Evolutionary conservation across 2,113 vertebrate genomes (phyloP).

Genomic region (Chamaea fasciata): DNA sequence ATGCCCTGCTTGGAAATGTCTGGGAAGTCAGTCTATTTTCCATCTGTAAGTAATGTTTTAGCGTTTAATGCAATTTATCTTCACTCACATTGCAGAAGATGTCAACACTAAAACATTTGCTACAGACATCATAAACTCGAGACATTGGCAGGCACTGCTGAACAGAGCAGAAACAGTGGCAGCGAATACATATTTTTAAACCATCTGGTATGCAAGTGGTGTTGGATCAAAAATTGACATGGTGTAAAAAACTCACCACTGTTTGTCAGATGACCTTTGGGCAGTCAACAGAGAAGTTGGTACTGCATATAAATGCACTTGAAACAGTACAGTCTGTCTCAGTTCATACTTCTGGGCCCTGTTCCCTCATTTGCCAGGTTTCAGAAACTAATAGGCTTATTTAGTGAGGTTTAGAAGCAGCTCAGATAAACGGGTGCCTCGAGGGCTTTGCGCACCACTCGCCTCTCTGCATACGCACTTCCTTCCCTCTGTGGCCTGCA

Average conservation of each 20-base stretch:
- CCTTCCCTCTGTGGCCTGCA: not conserved
- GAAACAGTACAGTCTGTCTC: not conserved
- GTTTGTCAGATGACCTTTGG: conserved; percentile 64
- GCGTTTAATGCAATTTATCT: conserved; percentile 61
- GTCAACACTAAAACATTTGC: conserved; percentile 63
- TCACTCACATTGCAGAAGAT: conserved; percentile 44
- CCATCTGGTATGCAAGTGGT: conserved; percentile 37
- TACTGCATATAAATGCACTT: conserved; percentile 18
- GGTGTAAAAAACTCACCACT: conserved; percentile 38
- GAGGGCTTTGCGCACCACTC: conserved; percentile 14
- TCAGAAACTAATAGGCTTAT: conserved; percentile 52
- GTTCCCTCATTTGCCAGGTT: conserved; percentile 8
- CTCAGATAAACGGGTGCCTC: conserved; percentile 31
- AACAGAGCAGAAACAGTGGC: conserved; percentile 31
- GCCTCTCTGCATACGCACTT: not conserved
- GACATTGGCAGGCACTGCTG: conserved; percentile 42
- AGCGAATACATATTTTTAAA: conserved; percentile 48
- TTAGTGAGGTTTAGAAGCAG: conserved; percentile 26
- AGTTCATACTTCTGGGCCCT: conserved; percentile 4
- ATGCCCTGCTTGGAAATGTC: conserved; percentile 20
- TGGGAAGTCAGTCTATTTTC: conserved; percentile 53
- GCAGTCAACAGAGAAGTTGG: not conserved
- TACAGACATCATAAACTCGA: conserved; percentile 52
- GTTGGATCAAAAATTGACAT: conserved; percentile 33
- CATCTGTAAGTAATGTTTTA: conserved; percentile 56